phyloP scores from a whole-genome alignment of 2,888 invertebrate genomes.

The Erynnis tages region DNA sequence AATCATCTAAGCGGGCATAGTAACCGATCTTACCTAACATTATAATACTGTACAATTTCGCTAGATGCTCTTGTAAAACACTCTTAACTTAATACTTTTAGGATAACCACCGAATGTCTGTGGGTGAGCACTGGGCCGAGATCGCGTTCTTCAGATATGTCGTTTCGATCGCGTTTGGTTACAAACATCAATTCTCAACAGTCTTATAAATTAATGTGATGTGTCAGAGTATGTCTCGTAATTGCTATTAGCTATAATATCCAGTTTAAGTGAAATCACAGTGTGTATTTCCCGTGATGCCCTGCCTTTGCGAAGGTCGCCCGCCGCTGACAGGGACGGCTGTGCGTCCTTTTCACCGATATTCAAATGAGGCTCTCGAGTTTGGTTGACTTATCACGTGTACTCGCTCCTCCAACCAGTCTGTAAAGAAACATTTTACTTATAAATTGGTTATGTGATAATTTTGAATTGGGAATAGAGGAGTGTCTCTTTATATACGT shows the following conservation, averaged over 20 bases:
- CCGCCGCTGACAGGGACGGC: slow-evolving; percentile 40
- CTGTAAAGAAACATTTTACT: slow-evolving; percentile 81
- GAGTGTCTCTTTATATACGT: no score
- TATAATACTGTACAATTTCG: slow-evolving; percentile 82
- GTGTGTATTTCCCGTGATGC: slow-evolving; percentile 51
- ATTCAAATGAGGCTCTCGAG: slow-evolving; percentile 49
- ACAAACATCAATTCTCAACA: slow-evolving; percentile 78
- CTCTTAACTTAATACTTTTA: slow-evolving; percentile 69
- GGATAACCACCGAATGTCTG: slow-evolving; percentile 70
- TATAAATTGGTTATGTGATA: slow-evolving; percentile 27
- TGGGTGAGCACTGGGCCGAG: slow-evolving; percentile 52
- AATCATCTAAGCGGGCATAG: slow-evolving; percentile 66
- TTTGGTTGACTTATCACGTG: slow-evolving; percentile 89
- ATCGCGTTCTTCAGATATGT: slow-evolving; percentile 55
- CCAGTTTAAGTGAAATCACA: slow-evolving; percentile 58
- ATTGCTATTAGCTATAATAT: slow-evolving; percentile 33
- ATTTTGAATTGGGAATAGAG: slow-evolving; percentile 13
- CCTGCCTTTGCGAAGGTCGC: slow-evolving; percentile 41
- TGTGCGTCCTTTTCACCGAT: slow-evolving; percentile 41
- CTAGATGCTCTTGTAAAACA: slow-evolving; percentile 76
- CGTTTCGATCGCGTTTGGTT: slow-evolving; percentile 47
- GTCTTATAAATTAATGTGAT: slow-evolving; percentile 66
- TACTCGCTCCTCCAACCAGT: slow-evolving; percentile 96
- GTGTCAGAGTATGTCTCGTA: slow-evolving; percentile 40
- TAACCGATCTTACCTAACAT: slow-evolving; percentile 63